Evolutionary conservation across 2,888 invertebrate genomes (phyloP), one percentile per base, ranked within the genome.

Genomic region (Lottia scabra): DNA sequence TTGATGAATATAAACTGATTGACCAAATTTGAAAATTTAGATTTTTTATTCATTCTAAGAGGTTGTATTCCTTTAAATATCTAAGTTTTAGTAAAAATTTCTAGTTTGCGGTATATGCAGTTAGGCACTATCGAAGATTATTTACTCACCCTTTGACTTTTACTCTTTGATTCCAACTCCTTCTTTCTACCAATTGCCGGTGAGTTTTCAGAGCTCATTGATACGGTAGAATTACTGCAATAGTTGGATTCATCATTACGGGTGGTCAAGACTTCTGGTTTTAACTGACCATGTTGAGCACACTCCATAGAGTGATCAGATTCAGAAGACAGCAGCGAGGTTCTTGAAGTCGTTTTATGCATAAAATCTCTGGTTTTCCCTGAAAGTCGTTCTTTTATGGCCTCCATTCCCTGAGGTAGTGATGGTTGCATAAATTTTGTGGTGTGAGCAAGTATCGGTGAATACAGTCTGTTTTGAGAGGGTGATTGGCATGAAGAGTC

Each of bases 301-400:
- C 81, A 83, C 44, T 83, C 84, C 75, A 82, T 80, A 0, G 84
- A 84, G 56, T 81, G 82, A 65, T 86, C 86, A 0, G 86, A 86
- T 66, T 82, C 85, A 0, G 84, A 83, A 1, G 86, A 86, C 67
- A 86, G 74, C 27, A 84, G 76, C 1, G 86, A 86, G 13, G 84
- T 83, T 67, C 80, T 80, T 15, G 85, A 85, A 13, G 83, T 78
- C 19, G 82, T 83, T 71, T 84, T 82, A 71, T 82, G 81, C 67
- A 83, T 69, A 64, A 74, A 67, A 27, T 66, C 44, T 27, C 63
- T 65, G 8, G 68, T 48, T 45, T 73, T 73, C 8, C 75, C 73
- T 1, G 71, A 71, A 12, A 75, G 71, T 44, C 74, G 69, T n/a
- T 71, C 71, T 63, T 69, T 75, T 8, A 72, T 67, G 3, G 67